Conservation (phyloP, 2,797 vertebrate genomes). For the Lophotriccus pileatus region DNA sequence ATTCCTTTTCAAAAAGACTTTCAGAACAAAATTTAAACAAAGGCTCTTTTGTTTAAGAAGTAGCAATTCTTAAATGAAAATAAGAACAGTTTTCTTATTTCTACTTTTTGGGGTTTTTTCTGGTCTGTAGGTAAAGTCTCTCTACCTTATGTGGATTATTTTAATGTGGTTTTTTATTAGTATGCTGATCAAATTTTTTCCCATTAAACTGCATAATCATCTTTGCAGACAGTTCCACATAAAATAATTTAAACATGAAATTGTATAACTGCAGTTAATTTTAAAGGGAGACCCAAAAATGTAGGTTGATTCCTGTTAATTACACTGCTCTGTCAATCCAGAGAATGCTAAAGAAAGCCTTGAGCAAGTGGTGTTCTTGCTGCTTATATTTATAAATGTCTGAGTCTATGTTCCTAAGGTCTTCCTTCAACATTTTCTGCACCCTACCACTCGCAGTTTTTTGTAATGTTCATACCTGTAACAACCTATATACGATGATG, state of each 20-base stretch:
- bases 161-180: neutral
- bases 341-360: neutral
- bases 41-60: neutral
- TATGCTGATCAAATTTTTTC: neutral
- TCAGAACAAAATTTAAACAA: neutral
- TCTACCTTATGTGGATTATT: neutral
- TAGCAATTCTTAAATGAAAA: neutral
- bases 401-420: neutral
- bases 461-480: neutral
- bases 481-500: fast-evolving
- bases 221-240: neutral
- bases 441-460: neutral
- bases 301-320: neutral
- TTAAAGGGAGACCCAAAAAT: neutral
- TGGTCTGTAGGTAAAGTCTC: neutral
- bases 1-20: neutral
- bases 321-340: neutral
- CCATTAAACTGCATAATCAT: neutral
- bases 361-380: neutral
- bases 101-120: neutral
- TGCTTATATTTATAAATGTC: neutral
- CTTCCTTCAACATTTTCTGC: neutral
- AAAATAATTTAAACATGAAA: neutral
- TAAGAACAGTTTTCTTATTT: neutral
- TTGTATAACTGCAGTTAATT: neutral